A percentile compares a stretch with the other conserved stretches of the same genome.
These are phyloP conservation scores for Drosophila nikananu DNA, from an alignment of 1,140 invertebrate species.

Conservation along the genomic window DNA sequence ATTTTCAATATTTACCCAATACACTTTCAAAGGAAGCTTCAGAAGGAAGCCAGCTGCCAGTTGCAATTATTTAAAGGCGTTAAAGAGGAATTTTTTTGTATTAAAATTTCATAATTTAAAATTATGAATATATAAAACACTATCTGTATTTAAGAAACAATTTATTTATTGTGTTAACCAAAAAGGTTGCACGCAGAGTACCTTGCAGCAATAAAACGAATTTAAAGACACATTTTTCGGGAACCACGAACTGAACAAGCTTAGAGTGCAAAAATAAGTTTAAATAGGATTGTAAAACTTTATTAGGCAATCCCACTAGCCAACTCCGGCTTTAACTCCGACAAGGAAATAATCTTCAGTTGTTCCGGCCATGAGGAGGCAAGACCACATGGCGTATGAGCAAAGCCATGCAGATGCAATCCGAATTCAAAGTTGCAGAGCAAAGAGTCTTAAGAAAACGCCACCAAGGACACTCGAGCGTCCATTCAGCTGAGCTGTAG, in stretches of 20 bases:
- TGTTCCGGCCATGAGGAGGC: conserved; percentile 5
- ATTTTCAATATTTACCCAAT: neutral
- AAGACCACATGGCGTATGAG: conserved; percentile 48
- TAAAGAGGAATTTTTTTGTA: neutral
- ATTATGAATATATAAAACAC: neutral
- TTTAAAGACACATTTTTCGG: conserved; percentile 3
- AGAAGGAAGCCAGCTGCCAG: neutral
- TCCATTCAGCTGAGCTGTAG: conserved; percentile 39
- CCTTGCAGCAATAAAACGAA: neutral
- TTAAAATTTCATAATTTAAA: neutral
- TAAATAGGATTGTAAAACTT: conserved; percentile 21
- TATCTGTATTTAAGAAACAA: too few species aligned
- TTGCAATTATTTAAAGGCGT: neutral
- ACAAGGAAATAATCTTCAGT: conserved; percentile 39
- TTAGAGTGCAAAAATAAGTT: conserved; percentile 8
- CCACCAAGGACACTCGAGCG: conserved; percentile 36
- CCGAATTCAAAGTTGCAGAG: conserved; percentile 41
- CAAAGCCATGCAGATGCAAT: conserved; percentile 28
- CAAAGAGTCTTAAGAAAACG: conserved; percentile 46
- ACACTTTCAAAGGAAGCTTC: neutral
- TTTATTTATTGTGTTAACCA: neutral
- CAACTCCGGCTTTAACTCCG: conserved; percentile 13
- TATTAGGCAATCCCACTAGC: conserved; percentile 17
- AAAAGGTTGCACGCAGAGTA: too few species aligned
- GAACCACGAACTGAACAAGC: neutral